Evolutionary conservation across 2,888 invertebrate genomes (phyloP), one percentile per base, ranked within the genome.

Genomic region (Orthosia gracilis): DNA sequence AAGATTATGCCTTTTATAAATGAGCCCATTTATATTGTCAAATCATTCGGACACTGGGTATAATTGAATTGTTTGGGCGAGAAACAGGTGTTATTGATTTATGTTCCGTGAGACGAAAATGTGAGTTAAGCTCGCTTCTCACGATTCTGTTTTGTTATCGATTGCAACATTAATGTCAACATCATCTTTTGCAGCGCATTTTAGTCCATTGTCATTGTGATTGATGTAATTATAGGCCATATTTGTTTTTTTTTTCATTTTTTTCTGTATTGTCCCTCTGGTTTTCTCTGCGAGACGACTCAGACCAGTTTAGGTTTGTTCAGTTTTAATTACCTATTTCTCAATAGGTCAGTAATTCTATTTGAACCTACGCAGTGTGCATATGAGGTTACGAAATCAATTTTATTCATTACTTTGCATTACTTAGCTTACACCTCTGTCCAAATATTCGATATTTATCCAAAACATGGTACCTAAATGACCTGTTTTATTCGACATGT

Each of bases 31-130:
- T 76, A 73, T 74, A 73, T 68, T 62, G 76, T 76, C 73, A 73
- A 69, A 69, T 72, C 73, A 61, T 69, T 82, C 66, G 45, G 21
- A 47, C 67, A 63, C 77, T 65, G 71, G 45, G 55, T 67, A 52
- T 58, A 73, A 85, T 78, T 80, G 72, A 80, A 82, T 72, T 76
- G 49, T 55, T 69, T 67, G 26, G 21, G 47, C 21, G 23, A 54
- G 47, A 23, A 75, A 75, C 76, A 78, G 76, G 76, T 82, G 76
- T 49, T 73, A 72, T 80, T 76, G 80, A 84, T 86, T 82, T 63
- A 78, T 77, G 21, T 13, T 40, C n/a, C 26, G 75, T 84, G 63
- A 12, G 64, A 65, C 11, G 68, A 65, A 26, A 64, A 18, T 45
- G 13, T 61, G 21, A 52, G 61, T 63, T 58, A 77, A 52, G 65